Evolutionary conservation across 2,888 invertebrate genomes (phyloP), one percentile per base, ranked within the genome.

Genomic region (Sthenelais limicola): DNA sequence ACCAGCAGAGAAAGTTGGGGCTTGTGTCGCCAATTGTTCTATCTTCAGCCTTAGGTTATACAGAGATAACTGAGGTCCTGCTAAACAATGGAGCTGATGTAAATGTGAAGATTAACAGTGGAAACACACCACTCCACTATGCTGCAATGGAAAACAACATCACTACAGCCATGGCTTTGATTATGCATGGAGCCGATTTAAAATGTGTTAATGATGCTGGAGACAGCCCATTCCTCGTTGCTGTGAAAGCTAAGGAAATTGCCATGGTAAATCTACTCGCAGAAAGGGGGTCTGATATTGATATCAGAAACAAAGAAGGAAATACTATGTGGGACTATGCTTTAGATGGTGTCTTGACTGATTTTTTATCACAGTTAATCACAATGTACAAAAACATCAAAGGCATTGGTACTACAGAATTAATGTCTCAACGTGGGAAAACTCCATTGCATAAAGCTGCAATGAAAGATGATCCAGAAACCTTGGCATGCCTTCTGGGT

Each of bases 111-210:
- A 85, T 86, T 43, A 79, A 82, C 3, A 83, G 84, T n/a, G 82
- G 82, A 32, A 81, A 83, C 73, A 83, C 83, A 32, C 84, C 87
- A 3, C 81, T 88, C 9, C 88, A 88, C 71, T 84, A 85, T 58
- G 88, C 88, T 12, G 85, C 87, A 0, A 79, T 82, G 48, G 83
- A 86, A 77, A 88, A 88, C 9, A 80, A 83, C 73, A 76, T 84
- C 3, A 82, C 86, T 72, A 38, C 49, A 49, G 38, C 35, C n/a
- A 38, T 49, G 43, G 43, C 76, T 7, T 30, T 79, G 51, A 43
- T 79, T 12, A 51, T 72, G 3, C 21, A 70, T 28, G 54, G 67
- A 3, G 71, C 73, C 12, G 32, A 38, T 26, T 77, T 85, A 1
- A 83, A 87, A 72, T 79, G 80, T 48, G 79, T 82, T 43, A 88